phyloP scores from a whole-genome alignment of 2,797 vertebrate genomes.

The Spheniscus humboldti region DNA sequence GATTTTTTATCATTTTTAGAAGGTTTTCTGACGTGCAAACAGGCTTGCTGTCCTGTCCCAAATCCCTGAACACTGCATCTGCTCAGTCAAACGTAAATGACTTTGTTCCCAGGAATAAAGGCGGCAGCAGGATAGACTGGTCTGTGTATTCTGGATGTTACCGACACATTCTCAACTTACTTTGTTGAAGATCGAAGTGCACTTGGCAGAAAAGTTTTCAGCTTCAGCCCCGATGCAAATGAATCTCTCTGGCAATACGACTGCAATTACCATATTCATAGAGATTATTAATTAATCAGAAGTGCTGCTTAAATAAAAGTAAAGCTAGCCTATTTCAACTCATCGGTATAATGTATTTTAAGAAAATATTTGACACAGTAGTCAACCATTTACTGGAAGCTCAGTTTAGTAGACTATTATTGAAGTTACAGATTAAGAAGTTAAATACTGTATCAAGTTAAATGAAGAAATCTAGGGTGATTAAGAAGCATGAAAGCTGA shows the following conservation, averaged over 20 bases:
- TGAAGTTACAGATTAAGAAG: not conserved
- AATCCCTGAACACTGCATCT: not conserved
- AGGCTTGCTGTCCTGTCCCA: not conserved
- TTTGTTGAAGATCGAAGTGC: not conserved
- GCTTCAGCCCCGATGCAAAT: not conserved
- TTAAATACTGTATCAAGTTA: constrained; percentile 20
- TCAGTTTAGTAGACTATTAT: not conserved
- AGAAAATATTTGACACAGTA: not conserved
- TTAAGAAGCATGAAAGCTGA: not conserved
- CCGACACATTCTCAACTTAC: not conserved
- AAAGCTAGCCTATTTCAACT: not conserved
- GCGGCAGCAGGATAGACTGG: rapidly evolving
- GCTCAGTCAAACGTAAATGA: not conserved
- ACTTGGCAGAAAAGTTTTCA: not conserved
- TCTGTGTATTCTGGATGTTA: not conserved
- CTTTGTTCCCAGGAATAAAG: not conserved
- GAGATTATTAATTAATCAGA: constrained; percentile 24
- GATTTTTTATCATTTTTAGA: not conserved
- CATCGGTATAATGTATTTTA: not conserved
- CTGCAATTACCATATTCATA: constrained; percentile 27
- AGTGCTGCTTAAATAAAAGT: not conserved
- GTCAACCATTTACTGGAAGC: not conserved
- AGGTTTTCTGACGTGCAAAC: not conserved
- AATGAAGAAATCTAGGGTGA: not conserved
- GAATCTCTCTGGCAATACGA: not conserved